Base-by-base conservation (phyloP, 2,888 invertebrate species). In the Oeneis ivallda region DNA sequence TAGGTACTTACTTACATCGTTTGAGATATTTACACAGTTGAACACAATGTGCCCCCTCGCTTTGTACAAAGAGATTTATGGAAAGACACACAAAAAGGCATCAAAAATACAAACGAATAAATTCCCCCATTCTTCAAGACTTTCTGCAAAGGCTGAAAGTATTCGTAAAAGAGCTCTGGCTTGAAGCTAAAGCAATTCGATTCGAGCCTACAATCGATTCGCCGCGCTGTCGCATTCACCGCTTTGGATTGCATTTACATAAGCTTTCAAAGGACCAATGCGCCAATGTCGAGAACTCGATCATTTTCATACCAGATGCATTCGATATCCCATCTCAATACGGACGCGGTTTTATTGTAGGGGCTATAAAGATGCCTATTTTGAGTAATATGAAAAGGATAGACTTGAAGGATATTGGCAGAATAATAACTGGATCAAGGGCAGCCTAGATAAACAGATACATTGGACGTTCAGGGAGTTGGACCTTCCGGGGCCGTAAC, bases 191-290 rank as follows among this genome's bases (percentile, higher is more conserved):
- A 65, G 65, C 59, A 65, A 63, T 65, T 60, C 63, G 59, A 61
- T 61, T 61, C 49, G 26, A 52, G 61, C 61, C 61, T 61, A 61
- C 61, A 50, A 52, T 61, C 61, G 50, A 52, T 37, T 61, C 52
- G 41, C 52, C 52, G 41, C 52, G 41, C 52, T 61, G 41, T 52
- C 61, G 41, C 39, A 41, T 41, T 61, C 52, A 52, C 52, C 56
- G 62, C 64, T 56, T 63, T 61, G 58, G 65, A 69, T 66, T 71
- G 69, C 66, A 71, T 71, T 69, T 69, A 64, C 64, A 67, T 69
- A 69, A 59, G 67, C 66, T 68, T 67, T 71, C 67, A 69, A 71
- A 70, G 67, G 61, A 68, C 65, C 66, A 71, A 56, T 70, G 67
- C 66, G 68, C 66, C 65, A 70, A 64, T 64, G 70, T 68, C 57